phyloP scores from a whole-genome alignment of 2,888 invertebrate genomes.

The Cancer borealis region DNA sequence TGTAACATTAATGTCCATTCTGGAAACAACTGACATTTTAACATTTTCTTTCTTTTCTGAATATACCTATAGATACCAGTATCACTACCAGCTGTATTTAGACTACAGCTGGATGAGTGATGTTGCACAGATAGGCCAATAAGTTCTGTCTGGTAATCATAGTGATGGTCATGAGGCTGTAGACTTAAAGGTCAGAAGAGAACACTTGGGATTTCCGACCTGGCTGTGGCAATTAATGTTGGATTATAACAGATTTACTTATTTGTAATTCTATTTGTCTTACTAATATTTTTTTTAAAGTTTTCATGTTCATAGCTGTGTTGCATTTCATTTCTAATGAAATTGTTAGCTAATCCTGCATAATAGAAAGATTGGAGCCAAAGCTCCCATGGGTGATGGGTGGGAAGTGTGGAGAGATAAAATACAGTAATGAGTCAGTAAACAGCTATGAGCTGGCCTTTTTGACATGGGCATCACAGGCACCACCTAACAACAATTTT shows the following conservation, averaged over 20 bases:
- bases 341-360: not conserved
- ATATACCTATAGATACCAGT: not conserved
- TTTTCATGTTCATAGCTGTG: not conserved
- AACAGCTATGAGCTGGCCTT: not conserved
- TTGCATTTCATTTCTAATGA: not conserved
- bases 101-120: not conserved
- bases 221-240: constrained; percentile 25
- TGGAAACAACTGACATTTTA: too few relatives aligned
- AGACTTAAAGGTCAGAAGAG: not conserved
- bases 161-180: not conserved
- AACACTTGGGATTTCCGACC: not conserved
- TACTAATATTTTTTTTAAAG: not conserved
- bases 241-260: not conserved
- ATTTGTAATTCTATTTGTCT: not conserved
- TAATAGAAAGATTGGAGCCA: not conserved
- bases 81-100: not conserved
- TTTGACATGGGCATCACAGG: not conserved
- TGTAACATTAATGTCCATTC: not conserved
- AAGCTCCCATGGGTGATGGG: not conserved
- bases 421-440: not conserved
- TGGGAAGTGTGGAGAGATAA: not conserved
- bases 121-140: not conserved
- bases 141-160: not conserved
- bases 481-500: not conserved
- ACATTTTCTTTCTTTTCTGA: not conserved